Evolutionary conservation across 2,888 invertebrate species (phyloP).

Genomic region (Cheilosia grossa): DNA sequence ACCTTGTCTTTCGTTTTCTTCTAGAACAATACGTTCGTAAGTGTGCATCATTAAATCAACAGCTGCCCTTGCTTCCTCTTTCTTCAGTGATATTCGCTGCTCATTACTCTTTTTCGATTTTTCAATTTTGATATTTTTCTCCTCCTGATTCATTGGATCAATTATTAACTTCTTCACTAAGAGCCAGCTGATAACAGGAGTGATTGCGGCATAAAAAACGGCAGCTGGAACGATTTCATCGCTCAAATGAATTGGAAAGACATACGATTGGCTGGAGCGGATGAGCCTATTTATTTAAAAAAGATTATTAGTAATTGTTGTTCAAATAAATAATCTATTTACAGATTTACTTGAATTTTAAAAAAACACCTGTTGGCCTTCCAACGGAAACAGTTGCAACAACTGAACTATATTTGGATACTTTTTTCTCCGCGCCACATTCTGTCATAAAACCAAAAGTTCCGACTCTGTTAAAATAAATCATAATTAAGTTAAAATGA

Average conservation of each 20-base stretch:
- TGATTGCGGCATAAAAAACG: constrained; percentile 95
- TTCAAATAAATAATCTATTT: not conserved
- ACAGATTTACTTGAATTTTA: constrained; percentile 90
- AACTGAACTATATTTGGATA: constrained; percentile 94
- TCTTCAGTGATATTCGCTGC: constrained; percentile 88
- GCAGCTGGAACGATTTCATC: constrained; percentile 95
- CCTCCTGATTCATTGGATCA: constrained; percentile 91
- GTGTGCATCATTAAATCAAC: constrained; percentile 96
- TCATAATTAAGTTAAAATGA: not conserved
- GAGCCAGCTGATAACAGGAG: constrained; percentile 92
- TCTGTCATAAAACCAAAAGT: constrained; percentile 94
- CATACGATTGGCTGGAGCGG: constrained; percentile 93
- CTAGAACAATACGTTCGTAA: constrained; percentile 90
- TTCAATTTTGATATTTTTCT: constrained; percentile 91
- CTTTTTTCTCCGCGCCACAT: constrained; percentile 96
- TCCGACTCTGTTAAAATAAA: constrained; percentile 87
- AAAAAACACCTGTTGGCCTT: constrained; percentile 93
- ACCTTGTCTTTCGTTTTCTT: constrained; percentile 93
- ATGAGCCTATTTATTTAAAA: constrained; percentile 86
- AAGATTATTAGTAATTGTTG: not conserved
- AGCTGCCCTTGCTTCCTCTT: constrained; percentile 92
- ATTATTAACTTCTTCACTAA: constrained; percentile 93
- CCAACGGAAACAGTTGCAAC: constrained; percentile 94
- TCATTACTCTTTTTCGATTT: constrained; percentile 92
- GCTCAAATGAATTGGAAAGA: constrained; percentile 94